Percentiles rank a stretch among this genome's conserved stretches.
Conservation (phyloP, 35 echinoderm and acorn worm species). For the Anneissia japonica region DNA sequence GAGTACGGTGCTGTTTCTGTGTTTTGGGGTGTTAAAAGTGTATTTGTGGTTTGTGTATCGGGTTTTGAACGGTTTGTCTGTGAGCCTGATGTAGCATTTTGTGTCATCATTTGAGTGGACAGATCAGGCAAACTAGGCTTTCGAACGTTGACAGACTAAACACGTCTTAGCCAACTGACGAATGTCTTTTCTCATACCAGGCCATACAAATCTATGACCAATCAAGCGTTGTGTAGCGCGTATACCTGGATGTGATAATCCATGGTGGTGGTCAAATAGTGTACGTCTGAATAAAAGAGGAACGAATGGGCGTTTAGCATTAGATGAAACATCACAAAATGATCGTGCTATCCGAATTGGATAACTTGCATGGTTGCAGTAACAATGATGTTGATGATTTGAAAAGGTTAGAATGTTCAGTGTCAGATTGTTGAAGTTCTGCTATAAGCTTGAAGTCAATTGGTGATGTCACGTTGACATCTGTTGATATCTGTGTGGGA, state of each 20-base stretch:
- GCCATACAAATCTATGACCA: conserved; percentile 14
- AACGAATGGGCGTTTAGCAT: conserved; percentile 29
- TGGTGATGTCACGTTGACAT: neutral
- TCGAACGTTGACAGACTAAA: no score
- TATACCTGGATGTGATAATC: conserved; percentile 57
- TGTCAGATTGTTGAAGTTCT: no score
- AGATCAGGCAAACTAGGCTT: no score
- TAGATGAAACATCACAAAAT: conserved; percentile 41
- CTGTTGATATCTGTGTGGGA: conserved; percentile 7
- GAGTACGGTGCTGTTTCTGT: no score
- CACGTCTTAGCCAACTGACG: neutral
- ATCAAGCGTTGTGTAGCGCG: conserved; percentile 27
- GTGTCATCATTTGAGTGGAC: no score
- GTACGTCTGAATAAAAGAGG: neutral
- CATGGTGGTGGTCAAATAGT: conserved; percentile 42
- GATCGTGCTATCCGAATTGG: conserved; percentile 1
- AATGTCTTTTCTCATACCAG: conserved; percentile 5
- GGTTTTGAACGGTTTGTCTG: no score
- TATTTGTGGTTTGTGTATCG: no score
- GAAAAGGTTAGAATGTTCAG: no score
- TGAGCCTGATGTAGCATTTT: no score
- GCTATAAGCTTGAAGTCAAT: neutral
- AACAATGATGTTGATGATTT: no score
- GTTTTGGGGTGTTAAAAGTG: no score
- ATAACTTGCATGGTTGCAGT: neutral